Evolutionary conservation across 2,113 vertebrate genomes (phyloP), one percentile per base, ranked within the genome.

Genomic region (Gallinago jamesoni): DNA sequence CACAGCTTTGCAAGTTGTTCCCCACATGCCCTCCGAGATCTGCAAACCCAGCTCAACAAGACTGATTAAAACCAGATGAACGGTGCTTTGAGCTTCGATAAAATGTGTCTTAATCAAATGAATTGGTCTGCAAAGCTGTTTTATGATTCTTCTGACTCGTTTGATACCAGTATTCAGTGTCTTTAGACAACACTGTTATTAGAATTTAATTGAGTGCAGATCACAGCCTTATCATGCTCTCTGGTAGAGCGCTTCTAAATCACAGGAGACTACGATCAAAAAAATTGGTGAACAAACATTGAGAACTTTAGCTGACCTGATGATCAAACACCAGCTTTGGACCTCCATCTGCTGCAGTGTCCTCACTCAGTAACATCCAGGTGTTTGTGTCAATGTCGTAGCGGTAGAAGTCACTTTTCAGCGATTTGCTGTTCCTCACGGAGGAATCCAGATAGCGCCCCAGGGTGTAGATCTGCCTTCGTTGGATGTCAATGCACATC

Each of bases 241-340:
- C 5, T 41, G 23, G 9, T 7, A 4, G 7, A 50, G 24, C 9
- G 7, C 18, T 33, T 56, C 6, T 0, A 56, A 60, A 53, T 21
- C 1, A 0, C 33, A 62, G 21, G 18, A 55, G 21, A 8, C 33
- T 31, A 28, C 0, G 0, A 50, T 20, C 37, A 77, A n/a, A 72
- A 39, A 52, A 75, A 45, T 5, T 6, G 15, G 78, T 60, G 53
- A 17, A 8, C 22, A 77, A 77, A 56, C 77, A 45, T 2, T 7
- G 19, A 78, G 41, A 55, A 84, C 60, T 6, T 73, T 27, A 74
- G 91, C 96, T 94, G 91, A 99, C 99, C 99, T 99, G 99, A 97
- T 99, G 99, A 97, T 99, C 99, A 41, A 99, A 99, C 82, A 99
- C 99, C 81, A 99, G 95, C 95, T 99, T 99, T 2, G 99, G 99